A percentile compares a stretch with the other conserved stretches of the same genome.
phyloP scores from a whole-genome alignment of 2,888 invertebrate genomes.

The Cremastobaeus sp. region DNA sequence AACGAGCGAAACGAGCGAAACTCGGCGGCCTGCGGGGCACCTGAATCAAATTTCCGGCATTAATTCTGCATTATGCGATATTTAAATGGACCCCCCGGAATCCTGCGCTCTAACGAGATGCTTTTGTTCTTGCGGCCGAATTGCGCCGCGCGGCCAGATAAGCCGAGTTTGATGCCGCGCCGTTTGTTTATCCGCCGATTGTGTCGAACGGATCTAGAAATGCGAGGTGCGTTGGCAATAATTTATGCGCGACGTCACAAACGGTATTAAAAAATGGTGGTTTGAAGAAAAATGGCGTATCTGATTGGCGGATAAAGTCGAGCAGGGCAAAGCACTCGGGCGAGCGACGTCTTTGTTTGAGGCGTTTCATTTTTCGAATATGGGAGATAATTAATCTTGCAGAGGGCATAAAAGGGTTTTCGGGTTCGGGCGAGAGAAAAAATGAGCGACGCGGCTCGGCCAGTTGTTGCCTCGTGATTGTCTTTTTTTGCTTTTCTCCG shows the following conservation, averaged over 20 bases:
- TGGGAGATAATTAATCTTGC: conserved; percentile 78
- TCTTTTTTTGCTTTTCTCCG: conserved; percentile 55
- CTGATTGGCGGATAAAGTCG: conserved; percentile 62
- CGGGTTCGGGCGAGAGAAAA: conserved; percentile 76
- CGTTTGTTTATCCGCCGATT: conserved; percentile 1
- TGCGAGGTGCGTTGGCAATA: conserved; percentile 24
- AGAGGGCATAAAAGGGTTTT: conserved; percentile 75
- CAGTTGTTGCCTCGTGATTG: conserved; percentile 63
- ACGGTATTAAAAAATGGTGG: conserved; percentile 51
- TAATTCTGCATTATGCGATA: conserved; percentile 78
- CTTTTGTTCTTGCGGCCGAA: conserved; percentile 36
- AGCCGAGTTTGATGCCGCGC: conserved; percentile 10
- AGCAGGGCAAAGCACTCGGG: conserved; percentile 55
- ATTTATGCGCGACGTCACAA: conserved; percentile 43
- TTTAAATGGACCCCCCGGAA: conserved; percentile 76
- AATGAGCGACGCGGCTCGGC: conserved; percentile 72
- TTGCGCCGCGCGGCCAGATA: conserved; percentile 16
- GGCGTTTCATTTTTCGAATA: conserved; percentile 76
- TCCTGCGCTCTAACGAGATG: conserved; percentile 73
- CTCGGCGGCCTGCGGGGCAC: conserved; percentile 64
- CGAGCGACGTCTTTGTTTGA: conserved; percentile 67
- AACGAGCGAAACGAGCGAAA: conserved; percentile 63
- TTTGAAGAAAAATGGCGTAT: conserved; percentile 56
- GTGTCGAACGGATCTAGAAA: conserved; percentile 35
- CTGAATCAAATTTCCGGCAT: conserved; percentile 77